Conservation (phyloP, 2,113 vertebrate genomes). For the Pseudopipra pipra region DNA sequence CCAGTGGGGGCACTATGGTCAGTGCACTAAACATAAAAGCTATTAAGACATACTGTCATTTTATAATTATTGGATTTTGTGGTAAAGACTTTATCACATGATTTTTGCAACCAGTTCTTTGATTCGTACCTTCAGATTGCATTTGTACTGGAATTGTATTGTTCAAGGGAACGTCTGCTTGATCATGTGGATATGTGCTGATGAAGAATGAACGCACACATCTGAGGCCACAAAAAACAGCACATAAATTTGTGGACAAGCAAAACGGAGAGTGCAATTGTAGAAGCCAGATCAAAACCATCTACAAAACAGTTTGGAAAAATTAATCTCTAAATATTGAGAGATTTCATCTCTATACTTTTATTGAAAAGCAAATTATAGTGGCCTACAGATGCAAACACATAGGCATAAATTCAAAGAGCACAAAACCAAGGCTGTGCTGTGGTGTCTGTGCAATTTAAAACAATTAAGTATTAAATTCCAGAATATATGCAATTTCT, state of each 20-base stretch:
- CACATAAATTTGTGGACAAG: neutral
- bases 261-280: neutral
- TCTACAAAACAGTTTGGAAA: neutral
- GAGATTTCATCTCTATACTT: neutral
- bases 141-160: neutral
- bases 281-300: neutral
- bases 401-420: neutral
- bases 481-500: neutral
- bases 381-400: neutral
- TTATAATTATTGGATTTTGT: neutral
- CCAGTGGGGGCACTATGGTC: neutral
- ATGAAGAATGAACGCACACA: neutral
- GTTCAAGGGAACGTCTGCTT: neutral
- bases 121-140: neutral
- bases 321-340: neutral
- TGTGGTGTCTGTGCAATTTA: neutral
- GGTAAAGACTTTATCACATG: neutral
- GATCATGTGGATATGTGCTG: neutral
- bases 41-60: neutral
- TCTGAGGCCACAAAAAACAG: neutral
- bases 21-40: fast-evolving
- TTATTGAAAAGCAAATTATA: neutral
- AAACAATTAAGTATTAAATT: constrained; percentile 22
- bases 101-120: neutral
- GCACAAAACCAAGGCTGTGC: neutral